Base-by-base conservation (phyloP, 2,113 vertebrate species). In the Azemiops feae region DNA sequence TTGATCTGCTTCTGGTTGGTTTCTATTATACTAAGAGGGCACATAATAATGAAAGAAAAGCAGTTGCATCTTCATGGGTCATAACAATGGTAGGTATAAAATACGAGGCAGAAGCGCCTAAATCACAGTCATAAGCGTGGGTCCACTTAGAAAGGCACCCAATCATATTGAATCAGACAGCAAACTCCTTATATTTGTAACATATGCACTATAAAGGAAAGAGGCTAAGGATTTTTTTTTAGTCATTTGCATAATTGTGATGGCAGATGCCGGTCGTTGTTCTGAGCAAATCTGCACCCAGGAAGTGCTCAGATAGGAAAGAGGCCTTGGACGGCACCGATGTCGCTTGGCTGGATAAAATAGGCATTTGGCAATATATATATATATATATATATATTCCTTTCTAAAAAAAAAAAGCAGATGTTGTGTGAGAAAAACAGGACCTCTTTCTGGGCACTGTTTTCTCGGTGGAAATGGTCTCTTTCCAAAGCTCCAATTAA, bases 21-120 rank as follows among this genome's bases (percentile, higher is more conserved):
- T 95, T 94, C 39, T 3, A 94, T 94, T 20, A 47, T 87, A 95
- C 60, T 58, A 89, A 93, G 23, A 92, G 23, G 92, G 92, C 91
- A 34, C 93, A 18, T 92, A 85, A 47, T 92, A 94, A 81, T 18
- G 53, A 91, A 16, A 81, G 69, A 45, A 94, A 95, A 91, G 89
- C 5, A 87, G 52, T 95, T 93, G 91, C 30, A 45, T 87, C 9
- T 92, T 93, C 92, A 60, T 39, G 20, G 43, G 69, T 96, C 94
- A 64, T 85, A 96, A 93, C 7, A 93, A 23, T 58, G 50, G 53
- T 3, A 69, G 60, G 60, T 16, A 39, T 89, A 91, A 96, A 93
- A 87, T 1, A 86, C 39, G 81, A 87, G 3, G 27, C 10, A 0
- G 69, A 54, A 85, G 0, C 88, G 93, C 89, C 30, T 64, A 64